phyloP scores from a whole-genome alignment of 2,113 vertebrate species.

The Abramis brama region DNA sequence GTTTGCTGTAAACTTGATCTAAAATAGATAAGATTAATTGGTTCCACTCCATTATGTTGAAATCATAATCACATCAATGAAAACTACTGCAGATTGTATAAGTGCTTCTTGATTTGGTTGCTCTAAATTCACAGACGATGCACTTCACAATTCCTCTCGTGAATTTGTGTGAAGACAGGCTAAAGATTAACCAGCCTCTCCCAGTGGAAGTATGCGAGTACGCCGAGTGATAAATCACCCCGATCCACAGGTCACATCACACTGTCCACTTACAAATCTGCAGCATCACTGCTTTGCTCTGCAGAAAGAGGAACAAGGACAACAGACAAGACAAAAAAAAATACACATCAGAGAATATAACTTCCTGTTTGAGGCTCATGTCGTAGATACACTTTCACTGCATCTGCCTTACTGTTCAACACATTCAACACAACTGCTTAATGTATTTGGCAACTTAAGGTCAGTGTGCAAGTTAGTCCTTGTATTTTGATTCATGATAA shows the following conservation, averaged over 20 bases:
- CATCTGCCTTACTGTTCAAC: neutral
- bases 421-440: neutral
- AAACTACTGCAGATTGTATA: neutral
- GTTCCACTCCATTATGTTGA: no score
- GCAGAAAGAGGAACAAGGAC: neutral
- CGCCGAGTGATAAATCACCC: neutral
- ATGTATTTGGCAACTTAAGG: neutral
- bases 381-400: neutral
- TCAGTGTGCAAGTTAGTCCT: neutral
- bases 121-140: neutral
- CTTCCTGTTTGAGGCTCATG: neutral
- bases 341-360: neutral
- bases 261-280: neutral
- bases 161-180: neutral
- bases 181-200: conserved; percentile 49
- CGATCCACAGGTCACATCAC: neutral
- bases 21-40: no score
- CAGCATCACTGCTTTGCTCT: neutral
- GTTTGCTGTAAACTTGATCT: no score
- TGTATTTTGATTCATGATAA: neutral
- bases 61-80: neutral
- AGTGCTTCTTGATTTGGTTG: neutral
- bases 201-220: neutral
- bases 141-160: neutral
- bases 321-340: neutral